Evolutionary conservation across 2,113 vertebrate species (phyloP).

Genomic region (Meriones unguiculatus): DNA sequence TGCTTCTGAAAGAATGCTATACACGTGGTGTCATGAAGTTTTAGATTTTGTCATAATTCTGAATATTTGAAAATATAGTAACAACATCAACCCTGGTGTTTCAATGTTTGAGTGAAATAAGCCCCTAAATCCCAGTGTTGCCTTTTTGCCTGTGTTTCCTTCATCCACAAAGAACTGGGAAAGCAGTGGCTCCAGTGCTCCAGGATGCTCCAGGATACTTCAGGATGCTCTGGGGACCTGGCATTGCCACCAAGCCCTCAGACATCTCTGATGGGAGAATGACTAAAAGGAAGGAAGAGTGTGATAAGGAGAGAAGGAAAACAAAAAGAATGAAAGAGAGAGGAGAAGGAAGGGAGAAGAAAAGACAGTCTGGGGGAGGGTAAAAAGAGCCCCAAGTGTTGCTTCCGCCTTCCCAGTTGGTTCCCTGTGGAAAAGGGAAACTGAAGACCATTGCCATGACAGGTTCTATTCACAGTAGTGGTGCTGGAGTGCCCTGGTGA

Average conservation of each 20-base stretch:
- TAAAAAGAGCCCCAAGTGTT: not conserved
- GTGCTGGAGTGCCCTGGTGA: conserved; percentile 48
- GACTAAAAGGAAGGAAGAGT: not conserved
- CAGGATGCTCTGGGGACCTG: not conserved
- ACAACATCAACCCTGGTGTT: not conserved
- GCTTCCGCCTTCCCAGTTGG: not conserved
- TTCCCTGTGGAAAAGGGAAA: conserved; percentile 7
- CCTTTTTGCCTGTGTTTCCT: not conserved
- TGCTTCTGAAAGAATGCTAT: not conserved
- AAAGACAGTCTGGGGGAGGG: not conserved
- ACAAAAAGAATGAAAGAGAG: not conserved
- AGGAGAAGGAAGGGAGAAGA: not conserved
- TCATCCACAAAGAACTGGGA: not conserved
- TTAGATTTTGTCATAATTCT: conserved; percentile 18
- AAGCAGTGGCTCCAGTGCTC: accelerated
- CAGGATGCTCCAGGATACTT: not conserved
- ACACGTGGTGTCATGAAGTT: not conserved
- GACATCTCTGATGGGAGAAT: conserved; percentile 16
- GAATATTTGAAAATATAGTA: conserved; percentile 40
- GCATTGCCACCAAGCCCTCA: not conserved
- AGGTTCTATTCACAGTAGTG: conserved; percentile 14
- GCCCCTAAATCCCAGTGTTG: not conserved
- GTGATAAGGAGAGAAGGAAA: not conserved
- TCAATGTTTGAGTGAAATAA: not conserved
- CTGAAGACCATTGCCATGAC: conserved; percentile 17